Evolutionary conservation across 2,797 vertebrate species (phyloP).

Genomic region (Cephalopachus bancanus): DNA sequence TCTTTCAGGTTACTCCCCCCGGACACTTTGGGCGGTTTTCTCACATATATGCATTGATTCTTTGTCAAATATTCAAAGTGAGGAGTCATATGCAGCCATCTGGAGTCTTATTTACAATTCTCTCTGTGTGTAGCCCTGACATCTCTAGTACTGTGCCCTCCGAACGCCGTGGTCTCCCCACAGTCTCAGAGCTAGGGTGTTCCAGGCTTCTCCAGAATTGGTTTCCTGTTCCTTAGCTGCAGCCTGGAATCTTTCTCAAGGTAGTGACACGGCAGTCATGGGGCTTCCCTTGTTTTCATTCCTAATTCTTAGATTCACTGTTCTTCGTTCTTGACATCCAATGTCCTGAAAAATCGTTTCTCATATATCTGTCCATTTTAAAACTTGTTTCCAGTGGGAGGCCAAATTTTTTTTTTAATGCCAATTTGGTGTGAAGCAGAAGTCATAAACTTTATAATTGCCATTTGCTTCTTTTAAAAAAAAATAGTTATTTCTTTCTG

Average conservation of each 20-base stretch:
- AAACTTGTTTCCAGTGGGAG: not conserved
- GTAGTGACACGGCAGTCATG: not conserved
- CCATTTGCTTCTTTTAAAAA: not conserved
- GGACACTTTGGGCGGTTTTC: not conserved
- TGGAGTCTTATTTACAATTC: not conserved
- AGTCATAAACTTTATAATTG: not conserved
- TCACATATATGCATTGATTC: not conserved
- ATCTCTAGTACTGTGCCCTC: not conserved
- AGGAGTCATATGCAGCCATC: not conserved
- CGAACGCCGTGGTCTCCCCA: not conserved
- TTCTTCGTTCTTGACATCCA: not conserved
- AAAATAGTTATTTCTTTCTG: not conserved
- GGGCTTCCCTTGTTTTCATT: not conserved
- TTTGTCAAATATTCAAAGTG: not conserved
- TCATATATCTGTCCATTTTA: not conserved
- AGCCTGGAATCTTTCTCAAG: not conserved
- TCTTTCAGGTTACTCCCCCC: not conserved
- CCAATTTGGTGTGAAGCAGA: slow-evolving; percentile 6
- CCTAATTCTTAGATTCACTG: not conserved
- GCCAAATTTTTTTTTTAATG: not conserved
- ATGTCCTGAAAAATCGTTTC: not conserved
- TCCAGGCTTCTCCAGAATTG: too few species aligned
- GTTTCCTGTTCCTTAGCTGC: not conserved
- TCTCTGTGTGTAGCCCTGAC: not conserved
- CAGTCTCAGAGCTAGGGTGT: not conserved